Evolutionary conservation across 1,140 invertebrate genomes (phyloP).

Genomic region (Dinothrombium tinctorium): DNA sequence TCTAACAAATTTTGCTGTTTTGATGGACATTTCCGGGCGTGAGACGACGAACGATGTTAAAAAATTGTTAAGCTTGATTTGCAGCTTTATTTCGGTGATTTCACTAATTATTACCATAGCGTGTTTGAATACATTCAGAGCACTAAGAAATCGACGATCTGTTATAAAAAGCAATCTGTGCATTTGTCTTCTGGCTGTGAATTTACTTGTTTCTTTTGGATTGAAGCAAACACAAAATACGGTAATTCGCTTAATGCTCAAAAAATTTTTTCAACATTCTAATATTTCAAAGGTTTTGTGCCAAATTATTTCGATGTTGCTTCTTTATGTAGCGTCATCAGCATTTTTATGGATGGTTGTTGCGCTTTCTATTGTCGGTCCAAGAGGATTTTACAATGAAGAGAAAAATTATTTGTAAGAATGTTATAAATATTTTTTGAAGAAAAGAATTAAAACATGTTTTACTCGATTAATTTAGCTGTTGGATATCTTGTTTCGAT

Average conservation of each 20-base stretch:
- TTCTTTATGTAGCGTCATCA: slow-evolving; percentile 24
- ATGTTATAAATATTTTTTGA: not conserved
- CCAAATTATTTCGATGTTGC: slow-evolving; percentile 21
- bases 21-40: slow-evolving; percentile 36
- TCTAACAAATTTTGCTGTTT: slow-evolving; percentile 26
- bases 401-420: slow-evolving; percentile 10
- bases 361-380: not conserved
- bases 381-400: not conserved
- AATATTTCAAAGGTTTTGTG: slow-evolving; percentile 15
- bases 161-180: slow-evolving; percentile 13
- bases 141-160: slow-evolving; percentile 6
- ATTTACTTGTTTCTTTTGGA: slow-evolving; percentile 11
- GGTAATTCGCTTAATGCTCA: not conserved
- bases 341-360: slow-evolving; percentile 17
- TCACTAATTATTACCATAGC: slow-evolving; percentile 8
- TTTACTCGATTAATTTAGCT: slow-evolving; percentile 3
- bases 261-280: not conserved
- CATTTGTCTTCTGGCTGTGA: slow-evolving; percentile 9
- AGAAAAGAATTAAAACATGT: not conserved
- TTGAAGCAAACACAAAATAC: slow-evolving; percentile 9
- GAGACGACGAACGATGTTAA: slow-evolving; percentile 8
- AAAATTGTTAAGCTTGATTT: slow-evolving; percentile 9
- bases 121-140: slow-evolving; percentile 5
- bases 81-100: slow-evolving; percentile 7
- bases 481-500: slow-evolving; percentile 7